Percentiles rank a stretch among this genome's conserved stretches.
Evolutionary conservation across 1,140 invertebrate species (phyloP).

Genomic region (Wasmannia auropunctata): DNA sequence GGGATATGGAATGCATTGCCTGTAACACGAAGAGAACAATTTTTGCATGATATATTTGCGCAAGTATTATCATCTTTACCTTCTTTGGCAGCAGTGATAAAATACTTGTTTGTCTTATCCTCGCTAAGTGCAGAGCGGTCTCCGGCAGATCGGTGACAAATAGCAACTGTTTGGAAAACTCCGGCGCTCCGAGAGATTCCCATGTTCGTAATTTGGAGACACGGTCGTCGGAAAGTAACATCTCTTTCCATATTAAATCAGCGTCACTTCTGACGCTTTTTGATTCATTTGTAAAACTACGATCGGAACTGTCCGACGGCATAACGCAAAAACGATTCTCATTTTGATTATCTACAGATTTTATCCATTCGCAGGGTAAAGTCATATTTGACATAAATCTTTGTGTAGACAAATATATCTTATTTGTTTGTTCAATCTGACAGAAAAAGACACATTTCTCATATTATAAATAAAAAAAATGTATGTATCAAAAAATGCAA

Average conservation of each 20-base stretch:
- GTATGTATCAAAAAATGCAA: background rate
- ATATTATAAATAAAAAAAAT: background rate
- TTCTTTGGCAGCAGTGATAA: slow-evolving; percentile 67
- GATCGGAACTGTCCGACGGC: slow-evolving; percentile 52
- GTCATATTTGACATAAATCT: slow-evolving; percentile 27
- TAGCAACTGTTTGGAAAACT: slow-evolving; percentile 72
- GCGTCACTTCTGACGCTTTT: slow-evolving; percentile 6
- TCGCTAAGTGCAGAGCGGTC: slow-evolving; percentile 77
- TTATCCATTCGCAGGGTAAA: slow-evolving; percentile 17
- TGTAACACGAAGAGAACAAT: slow-evolving; percentile 45
- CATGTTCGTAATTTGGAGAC: slow-evolving; percentile 76
- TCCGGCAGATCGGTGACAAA: slow-evolving; percentile 78
- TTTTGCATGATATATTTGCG: slow-evolving; percentile 27
- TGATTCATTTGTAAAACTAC: slow-evolving; percentile 39
- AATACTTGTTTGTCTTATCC: slow-evolving; percentile 70
- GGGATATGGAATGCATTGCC: slow-evolving; percentile 54
- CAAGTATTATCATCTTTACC: slow-evolving; percentile 30
- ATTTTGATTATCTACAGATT: slow-evolving; percentile 13
- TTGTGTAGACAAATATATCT: slow-evolving; percentile 53
- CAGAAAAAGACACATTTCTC: background rate
- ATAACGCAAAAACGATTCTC: slow-evolving; percentile 37
- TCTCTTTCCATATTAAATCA: slow-evolving; percentile 31
- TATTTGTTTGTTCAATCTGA: slow-evolving; percentile 42
- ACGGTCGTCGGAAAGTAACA: background rate
- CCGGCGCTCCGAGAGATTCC: slow-evolving; percentile 78